These are phyloP conservation scores for Trichogramma pretiosum DNA, from an alignment of 1,140 invertebrate genomes.

Conservation along the genomic window DNA sequence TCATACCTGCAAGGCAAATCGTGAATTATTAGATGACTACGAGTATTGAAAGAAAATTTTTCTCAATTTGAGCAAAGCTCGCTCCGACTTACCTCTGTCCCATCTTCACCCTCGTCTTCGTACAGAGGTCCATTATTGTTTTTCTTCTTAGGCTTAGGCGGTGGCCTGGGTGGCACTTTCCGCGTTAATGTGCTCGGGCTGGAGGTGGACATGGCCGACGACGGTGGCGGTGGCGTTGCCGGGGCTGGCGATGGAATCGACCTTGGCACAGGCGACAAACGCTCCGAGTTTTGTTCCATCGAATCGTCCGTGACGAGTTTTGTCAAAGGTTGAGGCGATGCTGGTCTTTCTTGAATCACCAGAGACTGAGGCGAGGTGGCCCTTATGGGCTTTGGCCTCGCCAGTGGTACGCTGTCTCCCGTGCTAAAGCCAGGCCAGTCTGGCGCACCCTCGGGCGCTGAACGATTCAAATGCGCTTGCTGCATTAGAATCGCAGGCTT, in stretches of 20 bases:
- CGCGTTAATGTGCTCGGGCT: constrained; percentile 13
- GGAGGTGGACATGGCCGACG: constrained; percentile 27
- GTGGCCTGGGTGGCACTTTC: constrained; percentile 71
- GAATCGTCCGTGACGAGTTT: too few relatives aligned
- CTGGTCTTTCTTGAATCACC: neutral
- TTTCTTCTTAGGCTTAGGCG: constrained; percentile 73
- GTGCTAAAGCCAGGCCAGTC: constrained; percentile 41
- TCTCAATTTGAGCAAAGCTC: neutral
- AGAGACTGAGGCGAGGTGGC: too few relatives aligned
- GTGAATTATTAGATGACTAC: neutral
- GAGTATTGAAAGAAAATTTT: neutral
- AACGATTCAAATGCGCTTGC: constrained; percentile 50
- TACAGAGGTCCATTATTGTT: constrained; percentile 56
- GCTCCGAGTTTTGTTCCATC: neutral
- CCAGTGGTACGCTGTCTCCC: too few relatives aligned
- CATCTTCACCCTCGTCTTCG: constrained; percentile 78
- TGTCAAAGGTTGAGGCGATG: neutral
- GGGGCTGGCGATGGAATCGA: neutral
- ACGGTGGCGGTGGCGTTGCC: constrained; percentile 36
- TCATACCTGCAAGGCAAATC: constrained; percentile 9
- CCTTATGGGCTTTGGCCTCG: too few relatives aligned
- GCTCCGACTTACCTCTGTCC: constrained; percentile 63
- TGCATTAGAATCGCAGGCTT: too few relatives aligned
- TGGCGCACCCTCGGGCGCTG: constrained; percentile 57
- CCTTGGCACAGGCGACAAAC: neutral